Evolutionary conservation across 2,113 vertebrate genomes (phyloP), one percentile per base, ranked within the genome.

Genomic region (Leucosticte australis): DNA sequence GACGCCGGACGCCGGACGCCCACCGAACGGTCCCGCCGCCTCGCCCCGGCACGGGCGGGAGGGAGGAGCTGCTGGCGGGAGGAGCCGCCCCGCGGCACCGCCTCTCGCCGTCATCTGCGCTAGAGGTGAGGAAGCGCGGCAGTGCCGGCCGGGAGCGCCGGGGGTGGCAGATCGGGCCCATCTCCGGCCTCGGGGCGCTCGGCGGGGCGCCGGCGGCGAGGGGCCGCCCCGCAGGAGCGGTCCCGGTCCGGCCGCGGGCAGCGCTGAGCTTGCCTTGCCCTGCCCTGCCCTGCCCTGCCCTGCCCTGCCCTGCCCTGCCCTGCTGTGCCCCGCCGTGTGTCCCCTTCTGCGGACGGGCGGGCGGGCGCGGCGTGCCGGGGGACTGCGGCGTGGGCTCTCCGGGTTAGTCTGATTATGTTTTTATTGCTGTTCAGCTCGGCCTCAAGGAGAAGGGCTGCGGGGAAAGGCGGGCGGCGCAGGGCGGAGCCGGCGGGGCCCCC

Each of bases 1-100:
- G 2, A 2, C 1, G 1, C 35, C 9, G n/a, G n/a, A n/a, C 1
- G 3, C 28, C 3, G 1, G 2, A 2, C 1, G 1, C 35, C 9
- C 31, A 1, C 9, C 21, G 5, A 5, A 1, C 5, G 1, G 2
- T 5, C 0, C 9, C 17, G 1, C 10, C 28, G 30, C 37, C 47
- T 18, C 37, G 15, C 5, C 6, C 20, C 12, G 3, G 47, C 11
- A 2, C 13, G 28, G 49, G 23, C 9, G 30, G 60, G 44, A 6
- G 37, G 67, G 65, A 56, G 71, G 71, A 87, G 65, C 31, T 17
- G 42, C 39, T 2, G 1, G 10, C 9, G 65, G 92, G 87, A 50
- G 87, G 87, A 27, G 87, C 52, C 20, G 24, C 13, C 28, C 33
- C 26, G 4, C 18, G 5, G 21, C 53, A 3, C 63, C 82, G 57